These are phyloP conservation scores for Ricordea florida DNA, from an alignment of 92 coral and sea anemone genomes.

Conservation along the genomic window DNA sequence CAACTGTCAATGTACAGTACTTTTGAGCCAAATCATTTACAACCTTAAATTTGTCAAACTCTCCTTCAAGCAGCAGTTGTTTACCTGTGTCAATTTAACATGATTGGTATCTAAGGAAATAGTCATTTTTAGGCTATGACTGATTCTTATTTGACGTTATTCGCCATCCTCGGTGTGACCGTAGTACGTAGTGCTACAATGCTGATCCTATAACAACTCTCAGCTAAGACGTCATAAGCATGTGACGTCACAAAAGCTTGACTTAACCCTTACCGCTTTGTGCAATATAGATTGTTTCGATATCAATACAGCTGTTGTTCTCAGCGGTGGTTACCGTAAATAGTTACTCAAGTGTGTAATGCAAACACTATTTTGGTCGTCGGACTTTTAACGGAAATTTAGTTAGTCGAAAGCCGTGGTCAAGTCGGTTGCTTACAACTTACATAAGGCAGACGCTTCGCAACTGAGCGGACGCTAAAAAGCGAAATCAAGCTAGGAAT, in stretches of 20 bases:
- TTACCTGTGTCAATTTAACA: no score
- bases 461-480: not conserved
- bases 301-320: conserved; percentile 33
- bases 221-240: conserved; percentile 9
- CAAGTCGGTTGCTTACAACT: not conserved
- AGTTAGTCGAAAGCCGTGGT: conserved; percentile 9
- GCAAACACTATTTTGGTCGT: conserved; percentile 38
- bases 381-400: conserved; percentile 10
- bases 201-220: no score
- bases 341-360: conserved; percentile 52
- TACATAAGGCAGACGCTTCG: not conserved
- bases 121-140: no score
- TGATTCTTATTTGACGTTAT: no score
- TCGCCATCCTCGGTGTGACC: not conserved
- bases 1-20: no score
- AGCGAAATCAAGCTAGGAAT: no score
- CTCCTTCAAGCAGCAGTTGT: no score
- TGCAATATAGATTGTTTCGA: conserved; percentile 19
- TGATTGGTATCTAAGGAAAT: no score
- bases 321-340: conserved; percentile 49
- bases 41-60: no score
- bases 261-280: not conserved
- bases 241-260: conserved; percentile 23
- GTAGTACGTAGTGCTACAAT: no score
- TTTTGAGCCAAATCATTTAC: no score